Conservation (phyloP, 2,113 vertebrate genomes). For the Xiphophorus couchianus region DNA sequence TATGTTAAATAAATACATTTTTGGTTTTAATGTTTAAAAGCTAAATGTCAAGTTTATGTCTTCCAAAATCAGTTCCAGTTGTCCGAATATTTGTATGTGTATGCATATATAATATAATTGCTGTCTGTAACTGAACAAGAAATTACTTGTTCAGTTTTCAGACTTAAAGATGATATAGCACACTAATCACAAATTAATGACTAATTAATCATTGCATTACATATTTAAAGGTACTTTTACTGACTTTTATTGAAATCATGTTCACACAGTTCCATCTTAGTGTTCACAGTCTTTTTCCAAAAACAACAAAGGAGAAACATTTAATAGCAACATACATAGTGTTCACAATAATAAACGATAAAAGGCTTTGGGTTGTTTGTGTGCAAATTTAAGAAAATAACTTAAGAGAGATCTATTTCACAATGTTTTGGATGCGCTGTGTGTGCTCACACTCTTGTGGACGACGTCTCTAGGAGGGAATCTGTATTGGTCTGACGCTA, state of each 20-base stretch:
- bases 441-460: constrained; percentile 18
- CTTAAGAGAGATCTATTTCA: not conserved
- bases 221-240: not conserved
- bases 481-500: constrained; percentile 15
- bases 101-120: too few relatives aligned
- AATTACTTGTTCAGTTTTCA: not conserved
- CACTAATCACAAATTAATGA: not conserved
- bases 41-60: not conserved
- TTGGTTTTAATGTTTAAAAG: not conserved
- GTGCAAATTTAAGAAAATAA: not conserved
- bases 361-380: not conserved
- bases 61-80: not conserved
- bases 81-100: too few relatives aligned
- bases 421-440: constrained; percentile 16
- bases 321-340: not conserved
- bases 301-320: not conserved
- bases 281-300: too few relatives aligned
- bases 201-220: not conserved
- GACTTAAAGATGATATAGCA: not conserved
- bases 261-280: too few relatives aligned
- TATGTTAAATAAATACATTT: not conserved
- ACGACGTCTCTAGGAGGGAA: constrained; percentile 8
- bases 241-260: not conserved
- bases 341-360: not conserved
- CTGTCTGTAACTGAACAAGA: not conserved